Conservation (phyloP, 2,888 invertebrate species). For the Hyposoter didymator region DNA sequence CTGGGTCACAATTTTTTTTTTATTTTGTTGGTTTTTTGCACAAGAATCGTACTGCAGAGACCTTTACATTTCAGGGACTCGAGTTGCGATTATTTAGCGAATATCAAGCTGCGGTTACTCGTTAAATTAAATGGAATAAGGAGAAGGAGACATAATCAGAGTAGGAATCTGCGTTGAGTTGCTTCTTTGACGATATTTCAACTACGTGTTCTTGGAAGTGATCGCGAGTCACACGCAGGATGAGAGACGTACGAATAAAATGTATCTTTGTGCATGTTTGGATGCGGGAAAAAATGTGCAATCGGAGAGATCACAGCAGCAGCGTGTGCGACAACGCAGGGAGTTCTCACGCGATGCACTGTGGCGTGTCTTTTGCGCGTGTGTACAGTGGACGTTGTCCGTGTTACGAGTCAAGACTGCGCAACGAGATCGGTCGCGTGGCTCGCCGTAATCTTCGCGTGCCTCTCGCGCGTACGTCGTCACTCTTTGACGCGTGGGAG, state of each 20-base stretch:
- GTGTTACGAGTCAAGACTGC: conserved; percentile 29
- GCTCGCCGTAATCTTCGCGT: conserved; percentile 63
- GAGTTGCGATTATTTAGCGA: not conserved
- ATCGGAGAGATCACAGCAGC: conserved; percentile 27
- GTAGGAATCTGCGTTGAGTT: not conserved
- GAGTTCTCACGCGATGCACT: conserved; percentile 35
- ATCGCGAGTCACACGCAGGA: conserved; percentile 58
- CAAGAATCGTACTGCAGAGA: not conserved
- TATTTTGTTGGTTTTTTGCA: not conserved
- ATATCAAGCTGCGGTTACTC: not conserved
- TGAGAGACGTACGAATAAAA: conserved; percentile 41
- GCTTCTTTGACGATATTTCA: conserved; percentile 49
- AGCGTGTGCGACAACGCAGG: conserved; percentile 11
- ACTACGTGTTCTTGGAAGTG: conserved; percentile 28
- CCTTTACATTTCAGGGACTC: not conserved
- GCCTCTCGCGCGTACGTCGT: conserved; percentile 69
- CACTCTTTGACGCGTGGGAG: conserved; percentile 62
- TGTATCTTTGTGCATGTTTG: conserved; percentile 10
- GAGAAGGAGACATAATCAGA: not conserved
- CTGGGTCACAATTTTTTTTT: no score
- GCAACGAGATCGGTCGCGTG: conserved; percentile 66
- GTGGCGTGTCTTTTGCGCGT: conserved; percentile 28
- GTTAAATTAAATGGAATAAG: conserved; percentile 6
- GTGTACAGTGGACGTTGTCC: conserved; percentile 45
- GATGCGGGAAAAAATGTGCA: not conserved